Evolutionary conservation across 1,140 invertebrate species (phyloP).

Genomic region (Goniozus legneri): DNA sequence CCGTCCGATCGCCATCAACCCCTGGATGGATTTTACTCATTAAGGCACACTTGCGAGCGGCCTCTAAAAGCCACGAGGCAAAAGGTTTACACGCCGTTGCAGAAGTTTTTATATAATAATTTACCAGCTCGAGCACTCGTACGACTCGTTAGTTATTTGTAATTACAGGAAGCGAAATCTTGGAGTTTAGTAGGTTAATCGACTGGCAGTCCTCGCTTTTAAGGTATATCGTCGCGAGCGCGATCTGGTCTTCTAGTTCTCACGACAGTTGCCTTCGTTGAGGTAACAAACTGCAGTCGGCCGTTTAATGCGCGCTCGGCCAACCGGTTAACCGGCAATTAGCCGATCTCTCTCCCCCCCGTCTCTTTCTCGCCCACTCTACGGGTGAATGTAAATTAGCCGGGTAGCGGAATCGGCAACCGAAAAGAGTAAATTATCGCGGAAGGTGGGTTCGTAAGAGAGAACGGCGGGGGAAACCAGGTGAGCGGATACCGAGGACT

Average conservation of each 20-base stretch:
- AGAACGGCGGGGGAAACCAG: too few relatives aligned
- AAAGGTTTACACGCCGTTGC: too few relatives aligned
- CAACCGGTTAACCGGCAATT: conserved; percentile 55
- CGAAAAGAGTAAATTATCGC: conserved; percentile 48
- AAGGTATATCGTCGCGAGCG: too few relatives aligned
- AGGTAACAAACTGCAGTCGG: conserved; percentile 30
- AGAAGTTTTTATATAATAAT: too few relatives aligned
- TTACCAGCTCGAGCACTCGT: too few relatives aligned
- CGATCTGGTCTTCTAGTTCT: conserved; percentile 15
- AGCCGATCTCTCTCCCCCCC: conserved; percentile 31
- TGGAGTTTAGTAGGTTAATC: too few relatives aligned
- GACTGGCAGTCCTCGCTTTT: too few relatives aligned
- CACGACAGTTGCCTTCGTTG: conserved; percentile 30
- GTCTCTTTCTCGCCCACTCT: conserved; percentile 18
- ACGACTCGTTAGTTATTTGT: too few relatives aligned
- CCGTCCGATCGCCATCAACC: conserved; percentile 15
- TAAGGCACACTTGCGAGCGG: too few relatives aligned
- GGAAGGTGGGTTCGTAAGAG: too few relatives aligned
- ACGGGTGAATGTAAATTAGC: conserved; percentile 48
- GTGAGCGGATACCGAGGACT: conserved; percentile 40
- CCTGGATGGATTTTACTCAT: conserved; percentile 19
- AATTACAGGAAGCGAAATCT: too few relatives aligned
- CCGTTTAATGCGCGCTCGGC: conserved; percentile 24
- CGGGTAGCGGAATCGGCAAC: conserved; percentile 33
- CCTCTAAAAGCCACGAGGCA: too few relatives aligned